A percentile compares a stretch with the other conserved stretches of the same genome.
These are phyloP conservation scores for Dendropsophus ebraccatus DNA, from an alignment of 2,113 vertebrate genomes.

Conservation along the genomic window DNA sequence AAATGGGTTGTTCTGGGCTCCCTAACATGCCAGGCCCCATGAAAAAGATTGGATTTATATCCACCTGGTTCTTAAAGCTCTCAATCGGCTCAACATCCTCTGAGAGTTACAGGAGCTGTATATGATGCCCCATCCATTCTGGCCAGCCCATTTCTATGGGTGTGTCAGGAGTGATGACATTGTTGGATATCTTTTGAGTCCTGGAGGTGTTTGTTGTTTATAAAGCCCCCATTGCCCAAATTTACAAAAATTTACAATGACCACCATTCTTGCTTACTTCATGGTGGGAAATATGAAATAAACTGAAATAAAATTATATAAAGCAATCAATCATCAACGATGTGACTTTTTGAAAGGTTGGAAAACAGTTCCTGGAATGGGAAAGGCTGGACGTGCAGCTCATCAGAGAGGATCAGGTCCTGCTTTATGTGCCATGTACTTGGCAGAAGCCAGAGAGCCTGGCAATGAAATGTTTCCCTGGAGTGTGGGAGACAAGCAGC, in stretches of 20 bases:
- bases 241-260: neutral
- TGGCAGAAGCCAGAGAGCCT: neutral
- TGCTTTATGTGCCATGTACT: conserved; percentile 34
- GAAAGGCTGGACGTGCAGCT: conserved; percentile 4
- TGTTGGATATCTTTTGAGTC: neutral
- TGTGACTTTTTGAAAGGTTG: neutral
- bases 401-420: conserved; percentile 9
- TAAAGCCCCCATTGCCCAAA: neutral
- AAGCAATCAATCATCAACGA: conserved; percentile 10
- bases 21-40: too few relatives aligned
- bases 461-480: conserved; percentile 30
- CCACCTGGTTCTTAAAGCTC: too few relatives aligned
- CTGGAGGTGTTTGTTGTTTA: too few relatives aligned
- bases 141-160: neutral
- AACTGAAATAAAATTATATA: neutral
- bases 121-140: neutral
- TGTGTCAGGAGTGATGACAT: neutral
- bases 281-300: neutral
- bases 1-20: too few relatives aligned
- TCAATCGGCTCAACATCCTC: too few relatives aligned
- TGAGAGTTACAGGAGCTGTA: too few relatives aligned
- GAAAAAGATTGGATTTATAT: too few relatives aligned
- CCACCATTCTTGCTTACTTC: neutral
- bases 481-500: conserved; percentile 38
- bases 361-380: neutral